These are phyloP conservation scores for Drosophila nigricruria DNA, from an alignment of 2,888 invertebrate species.

Conservation along the genomic window DNA sequence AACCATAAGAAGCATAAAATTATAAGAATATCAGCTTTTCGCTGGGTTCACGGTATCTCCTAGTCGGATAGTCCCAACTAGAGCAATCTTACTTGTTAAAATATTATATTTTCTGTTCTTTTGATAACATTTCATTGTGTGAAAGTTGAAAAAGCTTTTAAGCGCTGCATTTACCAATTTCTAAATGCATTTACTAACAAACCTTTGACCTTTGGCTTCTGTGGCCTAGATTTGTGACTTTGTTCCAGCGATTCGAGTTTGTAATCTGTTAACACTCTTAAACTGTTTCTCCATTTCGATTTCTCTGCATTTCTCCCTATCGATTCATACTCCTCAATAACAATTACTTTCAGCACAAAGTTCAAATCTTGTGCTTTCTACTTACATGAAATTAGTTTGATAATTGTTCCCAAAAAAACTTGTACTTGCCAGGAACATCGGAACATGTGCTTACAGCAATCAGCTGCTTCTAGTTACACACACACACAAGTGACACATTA, in stretches of 20 bases:
- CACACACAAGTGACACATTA: conserved; percentile 41
- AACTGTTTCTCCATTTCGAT: background rate
- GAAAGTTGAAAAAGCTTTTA: conserved; percentile 4
- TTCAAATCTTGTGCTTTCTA: background rate
- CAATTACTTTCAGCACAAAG: background rate
- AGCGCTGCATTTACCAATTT: background rate
- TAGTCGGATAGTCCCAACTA: background rate
- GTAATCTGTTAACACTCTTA: background rate
- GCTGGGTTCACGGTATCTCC: background rate
- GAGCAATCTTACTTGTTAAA: background rate
- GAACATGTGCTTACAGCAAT: conserved; percentile 13
- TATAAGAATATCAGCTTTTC: background rate
- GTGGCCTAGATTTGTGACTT: background rate
- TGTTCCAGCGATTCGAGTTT: background rate
- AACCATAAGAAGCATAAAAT: too few species aligned
- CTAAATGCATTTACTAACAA: background rate
- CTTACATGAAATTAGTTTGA: background rate
- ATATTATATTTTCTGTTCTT: background rate
- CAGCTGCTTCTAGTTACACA: conserved; percentile 11
- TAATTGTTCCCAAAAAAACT: conserved; percentile 7
- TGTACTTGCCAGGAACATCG: conserved; percentile 1
- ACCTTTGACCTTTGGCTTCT: background rate
- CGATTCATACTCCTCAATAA: background rate
- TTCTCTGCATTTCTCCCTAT: background rate
- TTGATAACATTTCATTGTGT: conserved; percentile 1